Percentiles rank a stretch among this genome's conserved stretches.
Evolutionary conservation across 2,888 invertebrate genomes (phyloP).

Genomic region (Himalopsyche japonica): DNA sequence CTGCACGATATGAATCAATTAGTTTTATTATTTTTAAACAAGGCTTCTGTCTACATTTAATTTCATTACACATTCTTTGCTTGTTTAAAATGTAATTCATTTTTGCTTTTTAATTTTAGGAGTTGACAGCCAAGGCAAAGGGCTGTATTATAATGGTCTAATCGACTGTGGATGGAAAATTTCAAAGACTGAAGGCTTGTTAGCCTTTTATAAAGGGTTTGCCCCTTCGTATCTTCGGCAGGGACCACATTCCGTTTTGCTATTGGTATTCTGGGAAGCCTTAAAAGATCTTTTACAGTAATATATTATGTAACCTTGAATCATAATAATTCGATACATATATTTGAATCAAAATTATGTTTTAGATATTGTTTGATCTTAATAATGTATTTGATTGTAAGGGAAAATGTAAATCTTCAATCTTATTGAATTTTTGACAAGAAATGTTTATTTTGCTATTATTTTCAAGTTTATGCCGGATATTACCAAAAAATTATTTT

Average conservation of each 20-base stretch:
- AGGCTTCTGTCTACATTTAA: no score
- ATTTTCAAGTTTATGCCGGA: neutral
- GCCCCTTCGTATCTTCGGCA: constrained; percentile 87
- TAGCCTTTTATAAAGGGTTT: constrained; percentile 90
- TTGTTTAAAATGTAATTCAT: neutral
- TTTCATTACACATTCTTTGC: no score
- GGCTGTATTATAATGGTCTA: constrained; percentile 72
- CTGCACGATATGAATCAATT: no score
- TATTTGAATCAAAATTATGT: no score
- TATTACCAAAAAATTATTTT: neutral
- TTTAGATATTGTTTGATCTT: no score
- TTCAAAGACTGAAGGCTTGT: constrained; percentile 72
- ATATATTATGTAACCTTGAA: neutral
- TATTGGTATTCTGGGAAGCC: constrained; percentile 87
- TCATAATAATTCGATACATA: no score
- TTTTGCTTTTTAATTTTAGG: constrained; percentile 50
- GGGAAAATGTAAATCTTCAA: neutral
- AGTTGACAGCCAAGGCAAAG: constrained; percentile 67
- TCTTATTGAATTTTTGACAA: neutral
- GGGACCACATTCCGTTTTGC: constrained; percentile 88
- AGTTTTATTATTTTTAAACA: no score
- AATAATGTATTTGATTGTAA: no score
- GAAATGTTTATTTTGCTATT: neutral
- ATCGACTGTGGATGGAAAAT: constrained; percentile 79
- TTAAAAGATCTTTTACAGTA: constrained; percentile 56